Base-by-base conservation (phyloP, 1,140 invertebrate species). In the Trinorchestia longiramus region DNA sequence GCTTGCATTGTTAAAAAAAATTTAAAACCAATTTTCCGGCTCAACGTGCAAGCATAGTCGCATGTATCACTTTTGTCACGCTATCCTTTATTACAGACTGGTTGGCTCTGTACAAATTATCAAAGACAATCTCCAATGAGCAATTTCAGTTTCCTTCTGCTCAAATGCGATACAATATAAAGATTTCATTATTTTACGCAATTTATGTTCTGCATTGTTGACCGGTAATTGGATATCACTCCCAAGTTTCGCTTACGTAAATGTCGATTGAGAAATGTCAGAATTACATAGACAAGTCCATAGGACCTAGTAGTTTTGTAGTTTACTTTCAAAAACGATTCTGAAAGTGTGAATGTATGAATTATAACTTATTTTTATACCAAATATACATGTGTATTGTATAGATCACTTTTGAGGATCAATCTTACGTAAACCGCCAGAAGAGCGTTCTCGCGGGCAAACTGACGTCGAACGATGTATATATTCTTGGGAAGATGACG, bases 281-380 rank as follows among this genome's bases (percentile, higher is more conserved):
- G 42, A 53, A 41, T 43, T 95, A 41, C 15, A 43, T 47, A 43
- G 94, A 95, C 28, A 95, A 57, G 62, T 77, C 62, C 62, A 36
- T 77, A 77, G 62, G 62, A 77, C 62, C 8, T 36, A 36, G 62
- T 77, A 77, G 41, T 42, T 42, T 90, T 90, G 36, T 43, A 90
- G 43, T 45, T 94, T 94, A 44, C 92, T 44, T 94, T 94, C 92
- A 43, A 94, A 94, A 45, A 94, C n/a, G 43, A 40, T 47, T 36
- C 44, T 47, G 92, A 94, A 90, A n/a, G 92, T 94, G 44, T 45
- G 92, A 94, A 15, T 94, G 44, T 43, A 94, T 94, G 44, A 47
- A 94, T 45, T 47, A 94, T 94, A 94, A 45, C 47, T 94, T 94
- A 94, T 94, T 94, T 94, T 94, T 94, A 94, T 94, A 94, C 92